A percentile compares a stretch with the other conserved stretches of the same genome.
These are phyloP conservation scores for Agrochola lychnidis DNA, from an alignment of 2,888 invertebrate genomes.

Conservation along the genomic window DNA sequence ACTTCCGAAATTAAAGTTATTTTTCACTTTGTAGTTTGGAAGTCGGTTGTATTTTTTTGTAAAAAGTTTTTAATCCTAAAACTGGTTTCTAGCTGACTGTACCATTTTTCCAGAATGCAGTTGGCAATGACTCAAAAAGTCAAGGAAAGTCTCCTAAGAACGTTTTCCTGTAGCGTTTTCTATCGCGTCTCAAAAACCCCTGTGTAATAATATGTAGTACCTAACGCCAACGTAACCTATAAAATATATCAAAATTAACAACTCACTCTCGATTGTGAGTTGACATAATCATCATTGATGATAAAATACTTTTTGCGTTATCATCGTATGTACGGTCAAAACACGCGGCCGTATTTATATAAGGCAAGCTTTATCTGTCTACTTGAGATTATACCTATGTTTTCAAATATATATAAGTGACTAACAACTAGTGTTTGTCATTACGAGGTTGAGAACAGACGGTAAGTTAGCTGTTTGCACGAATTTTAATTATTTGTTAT, in stretches of 20 bases:
- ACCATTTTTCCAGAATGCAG: background rate
- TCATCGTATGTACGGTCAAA: background rate
- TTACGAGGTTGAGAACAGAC: conserved; percentile 1
- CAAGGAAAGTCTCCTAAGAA: background rate
- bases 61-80: background rate
- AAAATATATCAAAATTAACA: background rate
- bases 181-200: background rate
- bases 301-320: conserved; percentile 13
- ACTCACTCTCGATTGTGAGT: conserved; percentile 8
- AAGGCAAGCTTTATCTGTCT: conserved; percentile 2
- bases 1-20: too few species aligned
- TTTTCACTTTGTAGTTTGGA: too few species aligned
- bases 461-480: conserved; percentile 21
- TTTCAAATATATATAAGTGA: background rate
- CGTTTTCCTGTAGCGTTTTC: background rate
- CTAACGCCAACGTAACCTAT: background rate
- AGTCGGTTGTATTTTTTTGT: too few species aligned
- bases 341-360: background rate
- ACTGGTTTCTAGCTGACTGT: background rate
- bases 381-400: conserved; percentile 4
- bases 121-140: conserved; percentile 1
- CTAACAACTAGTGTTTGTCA: background rate
- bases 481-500: background rate
- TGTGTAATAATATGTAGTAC: background rate
- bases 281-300: conserved; percentile 8